Evolutionary conservation across 2,888 invertebrate species (phyloP), one percentile per base, ranked within the genome.

Genomic region (Gonocerus acuteangulatus): DNA sequence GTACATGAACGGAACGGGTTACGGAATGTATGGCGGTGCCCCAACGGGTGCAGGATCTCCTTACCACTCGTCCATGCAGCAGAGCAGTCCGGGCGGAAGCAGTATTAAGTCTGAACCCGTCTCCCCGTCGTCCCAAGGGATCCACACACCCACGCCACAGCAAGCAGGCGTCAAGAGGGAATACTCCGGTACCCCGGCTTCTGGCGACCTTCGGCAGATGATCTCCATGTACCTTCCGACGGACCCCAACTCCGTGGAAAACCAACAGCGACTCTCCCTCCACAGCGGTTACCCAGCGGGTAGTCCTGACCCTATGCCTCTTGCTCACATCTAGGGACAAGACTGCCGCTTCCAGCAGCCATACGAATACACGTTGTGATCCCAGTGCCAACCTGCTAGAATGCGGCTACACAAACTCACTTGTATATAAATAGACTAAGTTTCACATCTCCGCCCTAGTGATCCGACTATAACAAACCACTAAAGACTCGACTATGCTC

Each of bases 61-160:
- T 0, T 90, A 89, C 73, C 80, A 80, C 60, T 77, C 78, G 72
- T 44, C 60, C 32, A 78, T 85, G 69, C 84, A 83, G 68, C 75
- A 85, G 81, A 56, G 90, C 75, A 88, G 89, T 71, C 90, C 90
- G 54, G 89, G 89, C 73, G 89, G 89, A 69, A 88, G 87, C 66
- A 89, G 89, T 73, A 88, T 90, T 72, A 91, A 91, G 74, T 90
- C 90, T 57, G 91, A 92, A 75, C 89, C 90, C 27, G 88, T 89
- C 70, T 89, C 89, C 59, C 90, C 52, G 84, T 79, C 67, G 60
- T 70, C 67, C 70, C 80, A 73, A 77, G 72, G 80, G 72, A 81
- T 76, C 77, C 75, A 74, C 72, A 74, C 72, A 67, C 78, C 72
- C 72, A 80, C 77, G 70, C 73, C 74, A 67, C 62, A 60, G 21